phyloP scores from a whole-genome alignment of 2,888 invertebrate genomes.

The Acanthosepion pharaonis region DNA sequence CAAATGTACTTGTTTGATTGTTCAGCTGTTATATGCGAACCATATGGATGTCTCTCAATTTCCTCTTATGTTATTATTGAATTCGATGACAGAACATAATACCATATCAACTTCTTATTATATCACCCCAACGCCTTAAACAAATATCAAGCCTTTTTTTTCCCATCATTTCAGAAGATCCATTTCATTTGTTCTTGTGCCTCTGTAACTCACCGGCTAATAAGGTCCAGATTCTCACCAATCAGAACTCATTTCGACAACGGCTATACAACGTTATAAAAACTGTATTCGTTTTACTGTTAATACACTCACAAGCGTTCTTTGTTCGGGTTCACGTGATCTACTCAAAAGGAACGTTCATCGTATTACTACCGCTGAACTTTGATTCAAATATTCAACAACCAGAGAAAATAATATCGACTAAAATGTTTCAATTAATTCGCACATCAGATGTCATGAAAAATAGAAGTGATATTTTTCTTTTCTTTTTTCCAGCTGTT shows the following conservation, averaged over 20 bases:
- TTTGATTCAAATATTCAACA: too few relatives aligned
- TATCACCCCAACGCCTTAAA: not conserved
- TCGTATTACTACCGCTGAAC: too few relatives aligned
- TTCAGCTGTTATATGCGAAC: not conserved
- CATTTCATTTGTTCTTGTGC: not conserved
- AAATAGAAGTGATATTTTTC: too few relatives aligned
- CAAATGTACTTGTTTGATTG: not conserved
- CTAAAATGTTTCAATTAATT: too few relatives aligned
- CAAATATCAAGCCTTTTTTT: not conserved
- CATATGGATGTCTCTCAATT: not conserved
- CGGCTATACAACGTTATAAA: not conserved
- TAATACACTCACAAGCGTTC: too few relatives aligned
- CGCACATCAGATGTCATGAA: too few relatives aligned
- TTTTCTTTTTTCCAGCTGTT: too few relatives aligned
- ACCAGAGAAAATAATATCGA: too few relatives aligned
- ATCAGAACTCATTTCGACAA: not conserved
- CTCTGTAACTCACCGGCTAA: not conserved
- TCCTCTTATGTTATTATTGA: not conserved
- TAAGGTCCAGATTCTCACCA: conserved; percentile 4
- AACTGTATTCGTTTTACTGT: not conserved
- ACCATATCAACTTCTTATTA: conserved; percentile 33
- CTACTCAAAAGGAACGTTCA: too few relatives aligned
- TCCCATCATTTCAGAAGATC: not conserved
- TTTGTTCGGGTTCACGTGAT: too few relatives aligned
- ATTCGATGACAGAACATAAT: conserved; percentile 2